Conservation (phyloP, 2,113 vertebrate genomes). For the Todiramphus saurophagus region DNA sequence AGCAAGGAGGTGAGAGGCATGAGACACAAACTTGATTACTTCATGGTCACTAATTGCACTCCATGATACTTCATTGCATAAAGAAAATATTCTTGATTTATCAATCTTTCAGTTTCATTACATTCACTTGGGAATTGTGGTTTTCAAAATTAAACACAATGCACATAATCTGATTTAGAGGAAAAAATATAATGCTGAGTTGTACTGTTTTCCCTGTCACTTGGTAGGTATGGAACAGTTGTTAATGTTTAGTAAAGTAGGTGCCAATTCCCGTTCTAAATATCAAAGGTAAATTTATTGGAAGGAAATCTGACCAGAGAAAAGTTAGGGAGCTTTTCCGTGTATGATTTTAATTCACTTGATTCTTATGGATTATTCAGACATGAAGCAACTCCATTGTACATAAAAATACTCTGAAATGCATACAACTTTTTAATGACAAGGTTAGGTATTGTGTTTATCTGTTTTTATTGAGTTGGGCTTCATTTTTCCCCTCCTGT, state of each 20-base stretch:
- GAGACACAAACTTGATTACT: neutral
- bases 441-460: neutral
- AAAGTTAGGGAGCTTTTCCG: neutral
- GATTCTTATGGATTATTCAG: neutral
- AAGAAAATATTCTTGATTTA: conserved; percentile 19
- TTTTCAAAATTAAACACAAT: neutral
- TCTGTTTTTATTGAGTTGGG: neutral
- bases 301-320: neutral
- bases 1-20: neutral
- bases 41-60: neutral
- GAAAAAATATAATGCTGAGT: neutral
- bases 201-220: neutral
- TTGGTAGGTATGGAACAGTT: neutral
- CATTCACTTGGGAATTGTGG: neutral
- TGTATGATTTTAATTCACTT: neutral
- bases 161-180: neutral
- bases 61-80: neutral
- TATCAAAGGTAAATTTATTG: neutral
- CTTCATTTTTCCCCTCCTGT: neutral
- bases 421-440: neutral
- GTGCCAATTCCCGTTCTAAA: neutral
- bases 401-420: neutral
- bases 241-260: neutral
- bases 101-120: neutral
- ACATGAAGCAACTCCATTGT: neutral